phyloP scores from a whole-genome alignment of 2,888 invertebrate genomes.

The Erebia ligea region DNA sequence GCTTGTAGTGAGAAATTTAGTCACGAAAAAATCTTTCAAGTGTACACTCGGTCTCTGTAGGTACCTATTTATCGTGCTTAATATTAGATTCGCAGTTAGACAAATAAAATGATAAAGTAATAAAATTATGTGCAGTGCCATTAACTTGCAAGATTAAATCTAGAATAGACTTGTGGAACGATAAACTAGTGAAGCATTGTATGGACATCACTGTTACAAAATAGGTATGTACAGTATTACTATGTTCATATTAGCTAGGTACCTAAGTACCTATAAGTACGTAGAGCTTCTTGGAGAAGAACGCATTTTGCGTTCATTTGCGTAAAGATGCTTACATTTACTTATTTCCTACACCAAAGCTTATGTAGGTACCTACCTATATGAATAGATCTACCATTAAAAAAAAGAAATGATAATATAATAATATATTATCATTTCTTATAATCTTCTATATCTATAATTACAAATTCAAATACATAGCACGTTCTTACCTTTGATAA shows the following conservation, averaged over 20 bases:
- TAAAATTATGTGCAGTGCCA: slow-evolving; percentile 9
- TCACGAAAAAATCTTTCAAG: slow-evolving; percentile 77
- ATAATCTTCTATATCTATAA: no score
- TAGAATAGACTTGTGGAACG: not conserved
- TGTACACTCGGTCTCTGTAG: slow-evolving; percentile 61
- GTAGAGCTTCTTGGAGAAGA: not conserved
- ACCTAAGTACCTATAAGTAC: not conserved
- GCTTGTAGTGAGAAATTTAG: slow-evolving; percentile 71
- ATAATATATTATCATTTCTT: no score
- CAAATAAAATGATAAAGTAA: not conserved
- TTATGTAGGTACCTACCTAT: no score
- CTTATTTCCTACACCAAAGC: no score
- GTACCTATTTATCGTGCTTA: not conserved
- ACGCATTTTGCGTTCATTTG: not conserved
- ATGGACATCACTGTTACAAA: not conserved
- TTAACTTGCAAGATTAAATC: not conserved
- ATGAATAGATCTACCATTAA: no score
- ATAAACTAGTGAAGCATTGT: not conserved
- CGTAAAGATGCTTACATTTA: no score
- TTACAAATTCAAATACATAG: no score
- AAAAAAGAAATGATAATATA: no score
- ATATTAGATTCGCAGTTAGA: not conserved
- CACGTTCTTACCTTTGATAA: no score
- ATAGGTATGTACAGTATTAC: not conserved
- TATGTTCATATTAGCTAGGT: not conserved